Conservation (phyloP, 1,140 invertebrate species). For the Aradophagus sp. region DNA sequence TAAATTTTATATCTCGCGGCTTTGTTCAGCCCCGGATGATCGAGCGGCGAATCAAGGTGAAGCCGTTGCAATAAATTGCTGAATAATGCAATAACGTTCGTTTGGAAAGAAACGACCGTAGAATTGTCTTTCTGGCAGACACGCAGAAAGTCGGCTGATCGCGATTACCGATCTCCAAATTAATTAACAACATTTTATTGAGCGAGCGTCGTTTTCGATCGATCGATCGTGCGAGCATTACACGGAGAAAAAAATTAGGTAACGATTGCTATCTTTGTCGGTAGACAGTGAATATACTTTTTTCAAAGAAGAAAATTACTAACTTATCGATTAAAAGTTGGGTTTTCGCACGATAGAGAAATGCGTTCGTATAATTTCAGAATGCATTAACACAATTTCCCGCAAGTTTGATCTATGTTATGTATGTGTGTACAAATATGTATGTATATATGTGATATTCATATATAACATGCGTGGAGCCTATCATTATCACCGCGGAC, state of each 20-base stretch:
- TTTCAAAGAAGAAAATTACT: too few relatives aligned
- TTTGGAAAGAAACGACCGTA: neutral
- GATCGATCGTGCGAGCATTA: too few relatives aligned
- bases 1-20: conserved; percentile 47
- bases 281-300: too few relatives aligned
- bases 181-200: too few relatives aligned
- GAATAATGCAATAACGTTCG: conserved; percentile 8
- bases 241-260: too few relatives aligned
- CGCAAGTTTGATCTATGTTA: conserved; percentile 37
- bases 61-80: conserved; percentile 10
- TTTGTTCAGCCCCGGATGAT: conserved; percentile 36
- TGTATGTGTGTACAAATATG: too few relatives aligned
- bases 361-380: conserved; percentile 34
- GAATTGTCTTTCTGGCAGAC: neutral
- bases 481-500: conserved; percentile 47
- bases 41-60: conserved; percentile 22
- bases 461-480: conserved; percentile 22
- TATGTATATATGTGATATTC: too few relatives aligned
- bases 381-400: conserved; percentile 60
- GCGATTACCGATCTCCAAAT: neutral
- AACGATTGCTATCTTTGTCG: too few relatives aligned
- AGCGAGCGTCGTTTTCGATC: too few relatives aligned
- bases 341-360: too few relatives aligned
- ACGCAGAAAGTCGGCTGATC: too few relatives aligned
- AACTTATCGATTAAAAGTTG: too few relatives aligned